These are phyloP conservation scores for Zapornia atra DNA, from an alignment of 2,113 vertebrate genomes.

Conservation along the genomic window DNA sequence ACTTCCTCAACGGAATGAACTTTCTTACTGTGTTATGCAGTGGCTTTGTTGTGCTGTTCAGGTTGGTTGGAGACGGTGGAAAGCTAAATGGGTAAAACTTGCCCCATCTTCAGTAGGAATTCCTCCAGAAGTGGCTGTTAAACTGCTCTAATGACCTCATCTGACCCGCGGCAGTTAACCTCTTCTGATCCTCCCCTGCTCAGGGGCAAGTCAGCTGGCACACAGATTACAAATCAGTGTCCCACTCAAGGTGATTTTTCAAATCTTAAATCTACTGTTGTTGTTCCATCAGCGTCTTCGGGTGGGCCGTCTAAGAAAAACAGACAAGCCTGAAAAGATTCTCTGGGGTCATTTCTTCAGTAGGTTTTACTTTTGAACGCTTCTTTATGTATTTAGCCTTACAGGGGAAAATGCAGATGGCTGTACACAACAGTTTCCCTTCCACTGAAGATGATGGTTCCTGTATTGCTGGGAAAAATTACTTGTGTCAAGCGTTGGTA, in stretches of 20 bases:
- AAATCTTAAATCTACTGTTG: not conserved
- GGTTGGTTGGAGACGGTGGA: not conserved
- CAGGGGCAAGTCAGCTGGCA: not conserved
- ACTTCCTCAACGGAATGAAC: rapidly evolving
- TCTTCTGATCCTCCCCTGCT: not conserved
- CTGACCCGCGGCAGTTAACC: not conserved
- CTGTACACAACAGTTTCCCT: not conserved
- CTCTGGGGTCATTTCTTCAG: not conserved
- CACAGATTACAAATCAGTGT: not conserved
- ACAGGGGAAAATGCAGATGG: not conserved
- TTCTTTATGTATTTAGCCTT: not conserved
- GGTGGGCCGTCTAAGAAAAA: not conserved
- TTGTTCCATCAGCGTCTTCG: not conserved
- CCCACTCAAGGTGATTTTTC: not conserved
- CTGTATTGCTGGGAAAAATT: not conserved
- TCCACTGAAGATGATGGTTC: not conserved
- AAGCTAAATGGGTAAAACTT: not conserved
- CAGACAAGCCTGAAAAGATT: not conserved
- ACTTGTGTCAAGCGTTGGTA: not conserved
- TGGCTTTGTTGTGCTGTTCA: not conserved
- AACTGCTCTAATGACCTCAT: not conserved
- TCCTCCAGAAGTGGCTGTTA: not conserved
- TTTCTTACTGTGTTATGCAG: not conserved
- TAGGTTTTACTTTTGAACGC: not conserved
- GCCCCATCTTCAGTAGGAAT: not conserved